These are phyloP conservation scores for Rotaria sp. DNA, from an alignment of 2,888 invertebrate genomes.

Conservation along the genomic window DNA sequence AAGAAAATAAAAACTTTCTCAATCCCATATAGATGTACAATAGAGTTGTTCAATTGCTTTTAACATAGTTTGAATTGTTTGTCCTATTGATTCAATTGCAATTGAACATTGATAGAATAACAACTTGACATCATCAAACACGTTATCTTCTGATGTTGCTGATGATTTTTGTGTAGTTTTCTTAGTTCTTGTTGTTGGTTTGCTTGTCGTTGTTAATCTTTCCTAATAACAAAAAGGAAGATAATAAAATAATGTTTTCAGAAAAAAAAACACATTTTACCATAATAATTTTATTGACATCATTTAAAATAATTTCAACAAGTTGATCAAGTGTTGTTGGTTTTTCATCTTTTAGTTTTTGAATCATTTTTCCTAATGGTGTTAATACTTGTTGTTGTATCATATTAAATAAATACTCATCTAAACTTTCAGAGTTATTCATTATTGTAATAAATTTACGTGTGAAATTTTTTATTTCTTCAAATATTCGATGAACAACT, in stretches of 20 bases:
- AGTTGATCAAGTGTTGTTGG: background rate
- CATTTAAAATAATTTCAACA: background rate
- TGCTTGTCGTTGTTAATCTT: background rate
- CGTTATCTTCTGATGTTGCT: background rate
- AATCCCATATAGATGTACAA: background rate
- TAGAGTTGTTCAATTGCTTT: background rate
- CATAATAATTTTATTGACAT: background rate
- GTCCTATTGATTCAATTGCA: background rate
- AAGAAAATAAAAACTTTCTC: background rate
- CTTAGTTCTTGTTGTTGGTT: background rate
- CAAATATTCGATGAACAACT: background rate
- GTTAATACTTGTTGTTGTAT: background rate
- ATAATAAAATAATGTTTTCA: background rate
- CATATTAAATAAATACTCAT: background rate
- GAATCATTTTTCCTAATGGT: background rate
- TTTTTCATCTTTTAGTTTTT: background rate
- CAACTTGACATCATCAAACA: background rate
- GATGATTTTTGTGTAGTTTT: background rate
- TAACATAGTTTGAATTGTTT: background rate
- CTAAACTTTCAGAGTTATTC: background rate
- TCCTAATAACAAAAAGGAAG: background rate
- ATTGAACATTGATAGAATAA: background rate
- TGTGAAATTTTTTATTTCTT: background rate
- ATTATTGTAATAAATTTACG: background rate
- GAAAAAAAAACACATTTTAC: background rate